A percentile compares a stretch with the other conserved stretches of the same genome.
These are phyloP conservation scores for Caerostris extrusa DNA, from an alignment of 1,140 invertebrate species.

Conservation along the genomic window DNA sequence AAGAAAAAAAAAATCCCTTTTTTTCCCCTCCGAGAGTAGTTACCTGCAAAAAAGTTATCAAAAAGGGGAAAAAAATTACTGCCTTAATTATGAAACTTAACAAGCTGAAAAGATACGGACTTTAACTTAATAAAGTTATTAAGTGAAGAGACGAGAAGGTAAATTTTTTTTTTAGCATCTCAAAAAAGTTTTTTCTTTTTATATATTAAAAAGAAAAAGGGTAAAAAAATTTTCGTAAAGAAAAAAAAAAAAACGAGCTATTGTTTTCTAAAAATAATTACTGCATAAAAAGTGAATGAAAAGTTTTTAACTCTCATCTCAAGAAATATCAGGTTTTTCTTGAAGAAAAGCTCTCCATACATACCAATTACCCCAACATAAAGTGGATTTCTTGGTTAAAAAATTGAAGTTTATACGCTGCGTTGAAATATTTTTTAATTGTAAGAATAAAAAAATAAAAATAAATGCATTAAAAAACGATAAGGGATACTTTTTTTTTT, in stretches of 20 bases:
- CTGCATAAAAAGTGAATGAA: conserved; percentile 53
- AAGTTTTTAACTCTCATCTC: conserved; percentile 33
- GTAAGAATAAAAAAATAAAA: too few relatives aligned
- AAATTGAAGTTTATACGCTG: neutral
- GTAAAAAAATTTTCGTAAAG: neutral
- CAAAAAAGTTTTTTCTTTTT: conserved; percentile 14
- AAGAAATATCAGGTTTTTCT: conserved; percentile 8
- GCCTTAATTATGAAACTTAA: conserved; percentile 73
- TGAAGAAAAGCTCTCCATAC: neutral
- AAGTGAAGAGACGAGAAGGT: conserved; percentile 62
- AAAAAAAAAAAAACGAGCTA: conserved; percentile 33
- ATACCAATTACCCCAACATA: conserved; percentile 23
- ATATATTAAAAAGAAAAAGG: neutral
- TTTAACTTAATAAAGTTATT: conserved; percentile 77
- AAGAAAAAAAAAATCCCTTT: conserved; percentile 26
- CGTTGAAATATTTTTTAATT: too few relatives aligned
- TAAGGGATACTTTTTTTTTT: too few relatives aligned
- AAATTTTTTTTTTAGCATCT: conserved; percentile 28
- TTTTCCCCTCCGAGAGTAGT: conserved; percentile 19
- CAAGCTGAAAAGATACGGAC: conserved; percentile 69
- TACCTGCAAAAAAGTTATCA: conserved; percentile 54
- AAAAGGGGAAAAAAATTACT: conserved; percentile 42
- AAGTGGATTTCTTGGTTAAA: conserved; percentile 1
- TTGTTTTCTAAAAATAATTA: conserved; percentile 57
- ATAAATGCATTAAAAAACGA: too few relatives aligned